These are phyloP conservation scores for Hippocampus kuda DNA, from an alignment of 2,797 vertebrate species.

Conservation along the genomic window DNA sequence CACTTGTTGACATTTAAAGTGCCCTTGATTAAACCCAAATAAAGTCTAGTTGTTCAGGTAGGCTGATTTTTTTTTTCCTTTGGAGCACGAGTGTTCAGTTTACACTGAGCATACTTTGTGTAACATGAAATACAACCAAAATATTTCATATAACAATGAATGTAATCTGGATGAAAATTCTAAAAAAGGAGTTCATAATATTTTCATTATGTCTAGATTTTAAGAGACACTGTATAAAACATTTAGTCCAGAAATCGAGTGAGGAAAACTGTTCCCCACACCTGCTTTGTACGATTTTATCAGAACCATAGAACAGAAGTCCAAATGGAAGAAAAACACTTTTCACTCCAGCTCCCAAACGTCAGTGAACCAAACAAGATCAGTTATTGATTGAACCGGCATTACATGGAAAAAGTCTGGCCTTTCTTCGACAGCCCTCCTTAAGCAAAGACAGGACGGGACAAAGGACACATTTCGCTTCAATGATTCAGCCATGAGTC, in stretches of 20 bases:
- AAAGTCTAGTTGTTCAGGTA: neutral
- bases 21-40: neutral
- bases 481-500: conserved; percentile 1
- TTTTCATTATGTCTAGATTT: too few species aligned
- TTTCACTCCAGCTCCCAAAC: neutral
- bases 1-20: neutral
- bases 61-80: too few species aligned
- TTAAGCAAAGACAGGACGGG: neutral
- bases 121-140: too few species aligned
- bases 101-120: too few species aligned
- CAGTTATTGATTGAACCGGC: conserved; percentile 1
- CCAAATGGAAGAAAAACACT: conserved; percentile 19
- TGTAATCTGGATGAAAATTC: too few species aligned
- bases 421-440: neutral
- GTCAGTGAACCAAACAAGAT: neutral
- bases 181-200: too few species aligned
- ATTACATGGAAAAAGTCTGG: neutral
- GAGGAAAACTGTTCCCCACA: too few species aligned
- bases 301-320: neutral
- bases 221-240: too few species aligned
- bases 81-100: too few species aligned
- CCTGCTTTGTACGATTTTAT: too few species aligned
- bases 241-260: too few species aligned
- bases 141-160: too few species aligned
- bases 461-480: conserved; percentile 4